These are phyloP conservation scores for Eciton burchellii DNA, from an alignment of 1,140 invertebrate species.

Conservation along the genomic window DNA sequence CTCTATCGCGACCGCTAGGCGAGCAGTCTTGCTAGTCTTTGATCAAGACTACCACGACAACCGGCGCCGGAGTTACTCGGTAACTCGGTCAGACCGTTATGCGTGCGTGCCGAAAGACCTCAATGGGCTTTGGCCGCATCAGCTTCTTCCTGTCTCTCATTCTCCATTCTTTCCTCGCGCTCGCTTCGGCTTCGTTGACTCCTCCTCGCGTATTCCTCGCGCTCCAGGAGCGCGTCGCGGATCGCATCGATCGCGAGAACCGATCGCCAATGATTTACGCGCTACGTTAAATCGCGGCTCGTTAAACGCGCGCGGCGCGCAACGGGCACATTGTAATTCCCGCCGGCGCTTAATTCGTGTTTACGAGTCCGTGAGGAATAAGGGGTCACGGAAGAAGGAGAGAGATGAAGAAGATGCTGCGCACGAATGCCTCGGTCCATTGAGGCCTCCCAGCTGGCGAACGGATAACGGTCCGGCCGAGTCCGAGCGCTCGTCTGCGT, in stretches of 20 bases:
- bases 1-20: neutral
- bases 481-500: slow-evolving; percentile 67
- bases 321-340: slow-evolving; percentile 12
- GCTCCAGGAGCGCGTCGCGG: too few relatives aligned
- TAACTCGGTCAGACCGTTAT: slow-evolving; percentile 84
- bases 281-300: neutral
- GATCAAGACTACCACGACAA: slow-evolving; percentile 1
- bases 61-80: slow-evolving; percentile 68
- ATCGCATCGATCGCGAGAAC: neutral
- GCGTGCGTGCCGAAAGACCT: slow-evolving; percentile 78
- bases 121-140: slow-evolving; percentile 80
- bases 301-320: neutral
- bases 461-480: slow-evolving; percentile 81
- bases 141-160: slow-evolving; percentile 70
- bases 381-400: slow-evolving; percentile 64
- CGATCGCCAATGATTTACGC: slow-evolving; percentile 28
- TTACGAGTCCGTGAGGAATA: slow-evolving; percentile 63
- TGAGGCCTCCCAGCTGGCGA: slow-evolving; percentile 78
- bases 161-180: slow-evolving; percentile 24
- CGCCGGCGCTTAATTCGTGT: slow-evolving; percentile 29
- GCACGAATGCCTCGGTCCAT: slow-evolving; percentile 73
- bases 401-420: too few relatives aligned
- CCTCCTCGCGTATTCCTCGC: too few relatives aligned
- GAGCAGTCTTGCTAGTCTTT: too few relatives aligned
- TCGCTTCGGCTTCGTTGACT: slow-evolving; percentile 7